These are phyloP conservation scores for Rhagonycha lutea DNA, from an alignment of 2,888 invertebrate species.

Conservation along the genomic window DNA sequence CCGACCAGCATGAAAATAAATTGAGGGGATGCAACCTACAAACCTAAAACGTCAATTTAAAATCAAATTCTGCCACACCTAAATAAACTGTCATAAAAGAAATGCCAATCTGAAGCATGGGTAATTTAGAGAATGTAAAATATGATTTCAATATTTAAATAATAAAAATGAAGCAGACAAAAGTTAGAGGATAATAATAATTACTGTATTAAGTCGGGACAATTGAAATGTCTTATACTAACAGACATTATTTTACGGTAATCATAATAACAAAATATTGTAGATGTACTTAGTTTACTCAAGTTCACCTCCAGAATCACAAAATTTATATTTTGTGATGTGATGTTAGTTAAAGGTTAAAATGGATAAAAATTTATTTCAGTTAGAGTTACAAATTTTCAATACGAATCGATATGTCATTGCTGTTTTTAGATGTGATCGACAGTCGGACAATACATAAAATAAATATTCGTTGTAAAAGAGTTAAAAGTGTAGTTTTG, in stretches of 20 bases:
- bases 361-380: not conserved
- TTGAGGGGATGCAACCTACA: not conserved
- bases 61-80: not conserved
- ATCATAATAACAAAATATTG: not conserved
- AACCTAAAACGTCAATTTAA: not conserved
- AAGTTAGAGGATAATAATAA: not conserved
- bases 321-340: not conserved
- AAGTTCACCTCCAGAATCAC: not conserved
- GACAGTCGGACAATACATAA: not conserved
- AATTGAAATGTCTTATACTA: too few species aligned
- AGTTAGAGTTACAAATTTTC: not conserved
- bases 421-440: slow-evolving; percentile 1
- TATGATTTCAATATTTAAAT: not conserved
- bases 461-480: not conserved
- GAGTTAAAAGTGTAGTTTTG: slow-evolving; percentile 1
- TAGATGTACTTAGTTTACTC: not conserved
- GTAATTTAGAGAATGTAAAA: not conserved
- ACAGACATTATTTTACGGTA: not conserved
- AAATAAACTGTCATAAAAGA: not conserved
- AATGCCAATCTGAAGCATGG: not conserved
- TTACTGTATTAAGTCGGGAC: too few species aligned
- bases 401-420: slow-evolving; percentile 3
- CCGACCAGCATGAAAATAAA: not conserved
- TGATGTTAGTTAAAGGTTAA: not conserved
- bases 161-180: not conserved